Evolutionary conservation across 2,797 vertebrate genomes (phyloP).

Genomic region (Myotis vivesi): DNA sequence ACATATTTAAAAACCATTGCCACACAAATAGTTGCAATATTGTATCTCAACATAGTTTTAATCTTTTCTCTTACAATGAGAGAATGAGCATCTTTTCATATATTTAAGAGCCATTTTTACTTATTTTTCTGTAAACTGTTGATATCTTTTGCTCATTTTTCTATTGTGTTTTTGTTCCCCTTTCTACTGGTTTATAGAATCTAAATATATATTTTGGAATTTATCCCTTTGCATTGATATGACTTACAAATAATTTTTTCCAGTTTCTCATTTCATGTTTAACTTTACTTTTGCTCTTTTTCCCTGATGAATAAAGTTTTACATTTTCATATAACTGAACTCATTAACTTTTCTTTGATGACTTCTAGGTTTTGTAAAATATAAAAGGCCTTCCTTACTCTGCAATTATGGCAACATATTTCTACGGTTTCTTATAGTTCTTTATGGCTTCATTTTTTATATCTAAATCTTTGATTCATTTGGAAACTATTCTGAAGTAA

Average conservation of each 20-base stretch:
- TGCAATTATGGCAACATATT: background rate
- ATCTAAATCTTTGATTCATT: background rate
- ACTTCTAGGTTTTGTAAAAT: conserved; percentile 6
- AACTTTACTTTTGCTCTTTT: background rate
- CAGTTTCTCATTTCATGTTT: background rate
- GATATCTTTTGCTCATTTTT: background rate
- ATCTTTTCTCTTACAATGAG: background rate
- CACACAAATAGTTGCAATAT: background rate
- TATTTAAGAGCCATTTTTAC: background rate
- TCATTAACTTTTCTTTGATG: background rate
- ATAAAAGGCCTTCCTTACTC: background rate
- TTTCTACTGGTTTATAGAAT: background rate
- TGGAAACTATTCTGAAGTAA: background rate
- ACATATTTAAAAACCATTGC: background rate
- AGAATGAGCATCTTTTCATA: background rate
- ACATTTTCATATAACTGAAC: background rate
- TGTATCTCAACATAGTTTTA: background rate
- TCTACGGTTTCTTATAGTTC: background rate
- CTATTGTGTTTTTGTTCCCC: background rate
- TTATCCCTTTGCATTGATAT: background rate
- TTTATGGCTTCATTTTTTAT: background rate
- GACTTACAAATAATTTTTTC: background rate
- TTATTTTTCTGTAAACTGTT: background rate
- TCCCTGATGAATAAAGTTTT: background rate
- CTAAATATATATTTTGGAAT: background rate